phyloP scores from a whole-genome alignment of 2,797 vertebrate species.

The Peromyscus nudipes region DNA sequence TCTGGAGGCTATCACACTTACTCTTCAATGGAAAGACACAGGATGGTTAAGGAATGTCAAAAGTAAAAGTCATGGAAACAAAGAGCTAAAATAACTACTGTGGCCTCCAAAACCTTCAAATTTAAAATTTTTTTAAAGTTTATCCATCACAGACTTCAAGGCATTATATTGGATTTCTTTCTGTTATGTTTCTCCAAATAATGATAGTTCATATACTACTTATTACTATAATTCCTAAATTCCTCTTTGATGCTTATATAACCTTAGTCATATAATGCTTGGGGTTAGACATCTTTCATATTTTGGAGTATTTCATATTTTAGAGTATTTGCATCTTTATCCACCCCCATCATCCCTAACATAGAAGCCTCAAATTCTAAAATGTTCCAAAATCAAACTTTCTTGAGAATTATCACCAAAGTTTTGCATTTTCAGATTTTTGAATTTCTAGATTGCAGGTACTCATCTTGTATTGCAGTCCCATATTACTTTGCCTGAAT shows the following conservation, averaged over 20 bases:
- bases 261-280: not conserved
- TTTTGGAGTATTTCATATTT: not conserved
- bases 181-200: not conserved
- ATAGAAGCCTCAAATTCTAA: not conserved
- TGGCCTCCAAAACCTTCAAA: conserved; percentile 1
- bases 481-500: conserved; percentile 7
- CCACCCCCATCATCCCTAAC: not conserved
- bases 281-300: not conserved
- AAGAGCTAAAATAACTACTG: conserved; percentile 55
- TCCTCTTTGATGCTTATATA: conserved; percentile 27
- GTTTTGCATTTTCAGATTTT: not conserved
- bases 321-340: not conserved
- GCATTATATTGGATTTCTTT: not conserved
- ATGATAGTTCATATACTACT: not conserved
- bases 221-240: not conserved
- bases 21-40: conserved; percentile 64
- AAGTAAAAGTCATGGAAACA: conserved; percentile 51
- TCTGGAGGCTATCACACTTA: conserved; percentile 31
- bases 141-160: not conserved
- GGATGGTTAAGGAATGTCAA: conserved; percentile 54
- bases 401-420: not conserved
- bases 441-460: not conserved
- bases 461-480: not conserved
- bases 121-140: conserved; percentile 17
- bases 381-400: not conserved